These are phyloP conservation scores for Heteronetta atricapilla DNA, from an alignment of 2,113 vertebrate genomes.

Conservation along the genomic window DNA sequence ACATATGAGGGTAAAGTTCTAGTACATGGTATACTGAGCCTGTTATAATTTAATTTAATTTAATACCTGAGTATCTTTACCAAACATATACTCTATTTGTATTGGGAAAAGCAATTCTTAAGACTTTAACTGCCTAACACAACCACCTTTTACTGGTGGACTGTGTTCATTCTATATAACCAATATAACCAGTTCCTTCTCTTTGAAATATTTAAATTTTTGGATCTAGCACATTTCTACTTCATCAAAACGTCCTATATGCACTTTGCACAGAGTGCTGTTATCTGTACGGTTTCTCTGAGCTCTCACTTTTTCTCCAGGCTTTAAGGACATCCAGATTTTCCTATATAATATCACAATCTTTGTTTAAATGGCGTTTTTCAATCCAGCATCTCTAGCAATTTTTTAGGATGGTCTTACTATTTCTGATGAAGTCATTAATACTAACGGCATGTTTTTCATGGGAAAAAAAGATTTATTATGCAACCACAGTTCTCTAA, in stretches of 20 bases:
- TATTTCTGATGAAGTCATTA: slow-evolving; percentile 49
- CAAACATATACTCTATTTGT: background rate
- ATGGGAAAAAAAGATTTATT: slow-evolving; percentile 55
- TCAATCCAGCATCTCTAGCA: background rate
- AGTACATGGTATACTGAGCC: fast-evolving
- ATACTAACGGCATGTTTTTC: slow-evolving; percentile 68
- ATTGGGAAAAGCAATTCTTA: background rate
- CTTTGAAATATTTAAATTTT: background rate
- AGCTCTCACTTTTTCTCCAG: background rate
- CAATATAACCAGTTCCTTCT: background rate
- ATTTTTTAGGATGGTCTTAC: background rate
- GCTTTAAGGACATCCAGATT: background rate
- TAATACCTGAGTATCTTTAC: background rate
- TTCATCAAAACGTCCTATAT: background rate
- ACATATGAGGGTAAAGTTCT: background rate
- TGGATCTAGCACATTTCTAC: background rate
- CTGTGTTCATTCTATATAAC: background rate
- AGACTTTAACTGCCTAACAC: background rate
- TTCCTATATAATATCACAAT: background rate
- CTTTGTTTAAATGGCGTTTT: background rate
- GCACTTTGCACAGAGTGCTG: background rate
- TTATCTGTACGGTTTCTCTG: background rate
- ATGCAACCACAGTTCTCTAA: slow-evolving; percentile 62
- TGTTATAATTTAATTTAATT: background rate
- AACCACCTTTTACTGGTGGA: background rate